Conservation (phyloP, 2,888 invertebrate species). For the Metopia argyrocephala region DNA sequence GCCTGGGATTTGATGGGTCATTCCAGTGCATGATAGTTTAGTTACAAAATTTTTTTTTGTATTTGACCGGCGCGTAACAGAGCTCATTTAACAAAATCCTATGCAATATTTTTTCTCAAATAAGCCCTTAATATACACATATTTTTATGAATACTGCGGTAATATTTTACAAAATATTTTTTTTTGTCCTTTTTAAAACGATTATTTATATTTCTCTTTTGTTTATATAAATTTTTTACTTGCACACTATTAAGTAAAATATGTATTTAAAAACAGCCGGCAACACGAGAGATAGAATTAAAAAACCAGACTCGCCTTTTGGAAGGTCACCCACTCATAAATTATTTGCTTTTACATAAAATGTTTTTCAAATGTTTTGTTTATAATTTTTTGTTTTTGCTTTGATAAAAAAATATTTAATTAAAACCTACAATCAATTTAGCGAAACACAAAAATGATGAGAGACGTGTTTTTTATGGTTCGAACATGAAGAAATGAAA, state of each 20-base stretch:
- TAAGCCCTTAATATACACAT: too few species aligned
- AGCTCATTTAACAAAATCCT: too few species aligned
- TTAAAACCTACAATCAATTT: slow-evolving; percentile 15
- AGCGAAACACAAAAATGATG: slow-evolving; percentile 18
- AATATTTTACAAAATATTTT: neutral
- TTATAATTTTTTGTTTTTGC: neutral
- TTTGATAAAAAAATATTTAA: neutral
- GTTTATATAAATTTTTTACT: slow-evolving; percentile 16
- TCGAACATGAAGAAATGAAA: neutral
- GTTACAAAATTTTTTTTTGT: too few species aligned
- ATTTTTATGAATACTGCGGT: too few species aligned
- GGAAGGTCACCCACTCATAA: slow-evolving; percentile 39
- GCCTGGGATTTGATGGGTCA: too few species aligned
- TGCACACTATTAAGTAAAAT: neutral
- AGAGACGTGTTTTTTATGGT: slow-evolving; percentile 3
- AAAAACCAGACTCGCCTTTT: slow-evolving; percentile 12
- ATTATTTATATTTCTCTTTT: slow-evolving; percentile 12
- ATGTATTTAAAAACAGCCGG: neutral
- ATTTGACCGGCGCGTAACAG: too few species aligned
- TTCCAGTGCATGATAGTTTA: too few species aligned
- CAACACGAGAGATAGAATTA: neutral
- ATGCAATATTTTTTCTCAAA: too few species aligned
- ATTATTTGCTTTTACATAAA: slow-evolving; percentile 24
- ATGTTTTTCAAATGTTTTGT: slow-evolving; percentile 11
- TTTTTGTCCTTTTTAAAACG: too few species aligned